Evolutionary conservation across 2,113 vertebrate species (phyloP), one percentile per base, ranked within the genome.

Genomic region (Hemichromis elongatus): DNA sequence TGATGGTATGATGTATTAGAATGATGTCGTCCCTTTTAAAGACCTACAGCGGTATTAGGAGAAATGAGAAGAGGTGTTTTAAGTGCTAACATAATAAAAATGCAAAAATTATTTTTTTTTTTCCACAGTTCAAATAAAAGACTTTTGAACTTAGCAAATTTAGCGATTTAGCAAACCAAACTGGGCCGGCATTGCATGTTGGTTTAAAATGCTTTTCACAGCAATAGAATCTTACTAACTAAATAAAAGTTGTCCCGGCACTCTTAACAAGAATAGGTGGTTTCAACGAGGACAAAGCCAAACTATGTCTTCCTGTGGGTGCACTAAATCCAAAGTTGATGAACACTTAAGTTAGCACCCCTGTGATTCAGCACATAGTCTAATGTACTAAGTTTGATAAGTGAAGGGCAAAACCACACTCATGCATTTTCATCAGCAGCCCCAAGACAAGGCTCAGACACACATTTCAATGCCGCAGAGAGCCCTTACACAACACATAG

Each of bases 341-440:
- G 91, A 92, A 94, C 94, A 91, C 92, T 91, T 82, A 85, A 88
- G 89, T 86, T 92, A 87, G 89, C 89, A 89, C 80, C 90, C 73
- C 54, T 90, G 90, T 90, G 94, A 94, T 93, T 93, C 92, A 93
- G 92, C 91, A 90, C 81, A 83, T 82, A 80, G 88, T 77, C 85
- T 89, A 93, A 93, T 90, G 91, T 90, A 92, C 92, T 95, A 95
- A 94, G 92, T 94, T 94, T 94, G 94, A 93, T 94, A 94, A 95
- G 93, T 95, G 94, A 94, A 93, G 93, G 92, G 88, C 93, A 94
- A 90, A 94, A 84, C 86, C 91, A 88, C 70, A 86, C 92, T 93
- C 93, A 92, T 95, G 91, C 92, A 92, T 95, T 94, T 95, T 94
- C 94, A 95, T 95, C 93, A 95, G 92, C 83, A 45, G 88, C 77